A percentile compares a stretch with the other conserved stretches of the same genome.
phyloP scores from a whole-genome alignment of 2,113 vertebrate species.

The Heloderma charlesbogerti region DNA sequence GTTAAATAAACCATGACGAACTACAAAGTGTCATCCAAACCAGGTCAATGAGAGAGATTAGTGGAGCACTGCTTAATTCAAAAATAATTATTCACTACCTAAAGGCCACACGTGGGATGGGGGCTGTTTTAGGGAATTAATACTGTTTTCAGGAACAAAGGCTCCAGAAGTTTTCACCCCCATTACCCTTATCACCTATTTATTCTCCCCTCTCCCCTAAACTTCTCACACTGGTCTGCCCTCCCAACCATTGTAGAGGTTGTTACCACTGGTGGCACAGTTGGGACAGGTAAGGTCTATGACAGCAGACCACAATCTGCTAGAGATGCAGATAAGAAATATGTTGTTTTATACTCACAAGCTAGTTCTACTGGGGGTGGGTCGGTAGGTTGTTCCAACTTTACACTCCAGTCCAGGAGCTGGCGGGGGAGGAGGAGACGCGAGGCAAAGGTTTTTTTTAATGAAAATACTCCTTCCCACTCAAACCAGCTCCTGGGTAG shows the following conservation, averaged over 20 bases:
- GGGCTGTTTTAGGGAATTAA: not conserved
- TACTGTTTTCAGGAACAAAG: not conserved
- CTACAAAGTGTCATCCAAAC: no score
- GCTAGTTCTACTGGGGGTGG: not conserved
- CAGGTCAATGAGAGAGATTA: no score
- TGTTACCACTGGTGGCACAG: not conserved
- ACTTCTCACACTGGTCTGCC: not conserved
- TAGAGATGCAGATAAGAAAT: not conserved
- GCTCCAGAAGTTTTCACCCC: not conserved
- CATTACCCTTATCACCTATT: not conserved
- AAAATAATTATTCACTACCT: no score
- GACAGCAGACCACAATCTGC: not conserved
- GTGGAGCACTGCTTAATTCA: not conserved
- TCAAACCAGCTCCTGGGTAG: not conserved
- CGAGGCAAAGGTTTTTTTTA: not conserved
- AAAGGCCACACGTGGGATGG: not conserved
- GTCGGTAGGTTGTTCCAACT: no score
- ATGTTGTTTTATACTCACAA: not conserved
- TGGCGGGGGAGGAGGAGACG: not conserved
- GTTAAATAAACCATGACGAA: no score
- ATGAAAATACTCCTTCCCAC: not conserved
- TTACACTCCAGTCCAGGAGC: not conserved
- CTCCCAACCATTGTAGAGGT: not conserved
- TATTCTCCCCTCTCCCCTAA: not conserved
- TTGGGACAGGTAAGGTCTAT: not conserved